Base-by-base conservation (phyloP, 2,113 vertebrate genomes). In the Struthio camelus region DNA sequence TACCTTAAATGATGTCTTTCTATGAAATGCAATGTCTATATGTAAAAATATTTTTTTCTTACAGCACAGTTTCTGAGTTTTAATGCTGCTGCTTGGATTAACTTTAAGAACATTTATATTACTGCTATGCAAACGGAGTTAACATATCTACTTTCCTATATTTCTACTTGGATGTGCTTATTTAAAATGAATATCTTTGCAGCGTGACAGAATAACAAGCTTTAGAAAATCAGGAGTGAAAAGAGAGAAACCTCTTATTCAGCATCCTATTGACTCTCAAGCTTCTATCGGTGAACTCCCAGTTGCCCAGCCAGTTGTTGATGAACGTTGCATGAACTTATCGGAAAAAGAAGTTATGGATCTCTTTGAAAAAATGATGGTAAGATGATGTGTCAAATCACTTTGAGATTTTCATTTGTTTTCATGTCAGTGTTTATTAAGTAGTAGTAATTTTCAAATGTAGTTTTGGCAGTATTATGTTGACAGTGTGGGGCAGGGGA, bases 311-410 rank as follows among this genome's bases (percentile, higher is more conserved):
- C 98, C 98, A 1, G 97, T 99, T 17, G 99, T 98, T 40, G 99
- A 99, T 79, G 99, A 99, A 34, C 98, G 99, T 76, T 99, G 98
- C 93, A 98, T 98, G 98, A 99, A 99, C 95, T 98, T 99, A 87
- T 99, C 99, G 4, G 99, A 99, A 96, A 99, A 99, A 92, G 99
- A 99, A 98, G 99, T 99, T 65, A 98, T 99, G 95, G 99, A 99
- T 97, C 98, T 99, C 72, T 99, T 99, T 96, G 99, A 99, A 96
- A 99, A 99, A 98, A 99, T 99, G 99, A 99, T 99, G 99, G 99
- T 99, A 96, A 99, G 99, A 9, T 85, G 40, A 61, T 30, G 20
- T 62, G 50, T 25, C 64, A 4, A 9, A 4, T 24, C 0, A 1
- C n/a, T 38, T 66, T 23, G 18, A 32, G 6, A 7, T 69, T n/a